phyloP scores from a whole-genome alignment of 1,140 invertebrate species.

The Pogonomyrmex barbatus region DNA sequence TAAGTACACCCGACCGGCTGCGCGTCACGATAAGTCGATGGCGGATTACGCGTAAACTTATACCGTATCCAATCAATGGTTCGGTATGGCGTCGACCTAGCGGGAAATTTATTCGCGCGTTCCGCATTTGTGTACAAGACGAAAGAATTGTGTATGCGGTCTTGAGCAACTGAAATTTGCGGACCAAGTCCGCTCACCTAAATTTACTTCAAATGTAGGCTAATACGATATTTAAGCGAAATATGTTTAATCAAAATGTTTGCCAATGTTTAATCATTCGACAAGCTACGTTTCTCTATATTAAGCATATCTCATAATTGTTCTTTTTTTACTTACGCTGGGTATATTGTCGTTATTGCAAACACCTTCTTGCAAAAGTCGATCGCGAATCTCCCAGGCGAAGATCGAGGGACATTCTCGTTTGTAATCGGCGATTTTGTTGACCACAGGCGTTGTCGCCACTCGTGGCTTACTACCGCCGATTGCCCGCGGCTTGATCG shows the following conservation, averaged over 20 bases:
- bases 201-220: not conserved
- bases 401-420: conserved; percentile 98
- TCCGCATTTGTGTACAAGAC: conserved; percentile 6
- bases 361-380: conserved; percentile 97
- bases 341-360: conserved; percentile 99
- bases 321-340: conserved; percentile 94
- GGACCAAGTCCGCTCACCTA: not conserved
- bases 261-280: not conserved
- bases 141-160: not conserved
- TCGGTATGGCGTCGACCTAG: conserved; percentile 39
- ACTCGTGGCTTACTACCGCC: conserved; percentile 98
- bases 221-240: not conserved
- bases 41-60: conserved; percentile 68
- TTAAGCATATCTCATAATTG: not conserved
- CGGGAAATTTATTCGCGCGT: conserved; percentile 55
- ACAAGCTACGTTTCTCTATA: too few species aligned
- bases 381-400: conserved; percentile 98
- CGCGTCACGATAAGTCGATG: conserved; percentile 74
- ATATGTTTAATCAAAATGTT: not conserved
- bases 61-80: conserved; percentile 62
- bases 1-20: conserved; percentile 79
- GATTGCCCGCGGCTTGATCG: conserved; percentile 97
- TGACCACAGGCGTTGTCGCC: conserved; percentile 97
- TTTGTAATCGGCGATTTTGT: conserved; percentile 98
- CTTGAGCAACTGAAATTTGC: not conserved